phyloP scores from a whole-genome alignment of 1,140 invertebrate genomes.

The Ephestia elutella region DNA sequence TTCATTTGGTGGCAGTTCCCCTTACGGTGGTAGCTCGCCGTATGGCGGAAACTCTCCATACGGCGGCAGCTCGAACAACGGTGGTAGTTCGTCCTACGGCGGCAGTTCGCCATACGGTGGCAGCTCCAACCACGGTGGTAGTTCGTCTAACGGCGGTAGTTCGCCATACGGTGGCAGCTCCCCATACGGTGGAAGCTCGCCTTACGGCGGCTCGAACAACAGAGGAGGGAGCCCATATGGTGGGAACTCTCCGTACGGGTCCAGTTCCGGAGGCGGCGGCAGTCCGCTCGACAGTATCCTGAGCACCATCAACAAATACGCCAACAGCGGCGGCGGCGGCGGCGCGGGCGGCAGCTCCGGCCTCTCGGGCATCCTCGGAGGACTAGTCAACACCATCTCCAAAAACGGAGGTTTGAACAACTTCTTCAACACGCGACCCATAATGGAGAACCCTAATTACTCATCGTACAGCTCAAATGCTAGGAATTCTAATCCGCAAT shows the following conservation, averaged over 20 bases:
- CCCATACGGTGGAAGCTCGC: slow-evolving; percentile 29
- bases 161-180: slow-evolving; percentile 30
- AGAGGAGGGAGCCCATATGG: slow-evolving; percentile 31
- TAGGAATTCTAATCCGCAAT: slow-evolving; percentile 53
- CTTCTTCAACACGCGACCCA: slow-evolving; percentile 57
- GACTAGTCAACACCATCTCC: slow-evolving; percentile 53
- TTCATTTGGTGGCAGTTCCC: slow-evolving; percentile 31
- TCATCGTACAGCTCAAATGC: slow-evolving; percentile 53
- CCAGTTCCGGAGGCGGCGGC: slow-evolving; percentile 32
- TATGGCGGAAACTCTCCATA: slow-evolving; percentile 34
- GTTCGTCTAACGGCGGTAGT: slow-evolving; percentile 30
- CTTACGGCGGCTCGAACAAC: slow-evolving; percentile 34
- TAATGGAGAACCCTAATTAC: slow-evolving; percentile 64
- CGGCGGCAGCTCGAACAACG: slow-evolving; percentile 31
- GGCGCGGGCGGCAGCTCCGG: slow-evolving; percentile 23
- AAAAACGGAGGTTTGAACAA: slow-evolving; percentile 50
- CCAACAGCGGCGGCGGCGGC: slow-evolving; percentile 36
- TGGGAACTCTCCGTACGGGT: slow-evolving; percentile 20
- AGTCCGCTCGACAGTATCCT: slow-evolving; percentile 48
- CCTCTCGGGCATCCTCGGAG: slow-evolving; percentile 56
- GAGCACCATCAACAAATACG: slow-evolving; percentile 46
- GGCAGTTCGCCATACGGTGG: slow-evolving; percentile 31
- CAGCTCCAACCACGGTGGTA: slow-evolving; percentile 33
- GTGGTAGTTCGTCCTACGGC: slow-evolving; percentile 32
- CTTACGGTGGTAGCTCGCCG: slow-evolving; percentile 33